phyloP scores from a whole-genome alignment of 2,888 invertebrate species.

The Pammene fasciana region DNA sequence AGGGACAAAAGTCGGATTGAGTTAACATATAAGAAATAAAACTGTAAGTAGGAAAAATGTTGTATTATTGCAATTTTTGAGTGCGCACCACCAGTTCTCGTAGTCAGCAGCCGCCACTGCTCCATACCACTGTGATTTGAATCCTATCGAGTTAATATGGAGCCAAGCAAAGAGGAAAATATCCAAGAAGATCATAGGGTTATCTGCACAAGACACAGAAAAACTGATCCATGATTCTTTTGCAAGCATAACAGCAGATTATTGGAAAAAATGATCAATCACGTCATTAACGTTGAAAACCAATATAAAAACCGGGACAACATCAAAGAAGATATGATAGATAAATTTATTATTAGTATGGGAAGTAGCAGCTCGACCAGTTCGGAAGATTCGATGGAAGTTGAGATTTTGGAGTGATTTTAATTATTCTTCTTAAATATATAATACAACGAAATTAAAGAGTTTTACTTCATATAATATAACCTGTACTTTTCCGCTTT shows the following conservation, averaged over 20 bases:
- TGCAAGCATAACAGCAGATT: constrained; percentile 21
- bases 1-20: too few relatives aligned
- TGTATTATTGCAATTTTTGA: too few relatives aligned
- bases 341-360: constrained; percentile 27
- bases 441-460: constrained; percentile 9
- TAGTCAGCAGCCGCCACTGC: too few relatives aligned
- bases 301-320: constrained; percentile 19
- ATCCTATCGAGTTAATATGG: constrained; percentile 29
- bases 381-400: constrained; percentile 24
- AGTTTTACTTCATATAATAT: constrained; percentile 19
- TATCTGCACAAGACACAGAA: constrained; percentile 31
- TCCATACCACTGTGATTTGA: constrained; percentile 29
- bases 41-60: too few relatives aligned
- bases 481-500: constrained; percentile 20
- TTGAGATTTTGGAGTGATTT: constrained; percentile 29
- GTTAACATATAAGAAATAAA: too few relatives aligned
- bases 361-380: constrained; percentile 21
- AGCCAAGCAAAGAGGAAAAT: constrained; percentile 22
- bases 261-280: constrained; percentile 23
- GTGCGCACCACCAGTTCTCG: too few relatives aligned
- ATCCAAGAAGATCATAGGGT: constrained; percentile 21
- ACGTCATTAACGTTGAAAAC: constrained; percentile 22
- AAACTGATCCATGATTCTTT: constrained; percentile 25
- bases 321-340: constrained; percentile 19
- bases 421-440: constrained; percentile 20